Evolutionary conservation across 2,888 invertebrate species (phyloP), one percentile per base, ranked within the genome.

Genomic region (Spicauda simplicius): DNA sequence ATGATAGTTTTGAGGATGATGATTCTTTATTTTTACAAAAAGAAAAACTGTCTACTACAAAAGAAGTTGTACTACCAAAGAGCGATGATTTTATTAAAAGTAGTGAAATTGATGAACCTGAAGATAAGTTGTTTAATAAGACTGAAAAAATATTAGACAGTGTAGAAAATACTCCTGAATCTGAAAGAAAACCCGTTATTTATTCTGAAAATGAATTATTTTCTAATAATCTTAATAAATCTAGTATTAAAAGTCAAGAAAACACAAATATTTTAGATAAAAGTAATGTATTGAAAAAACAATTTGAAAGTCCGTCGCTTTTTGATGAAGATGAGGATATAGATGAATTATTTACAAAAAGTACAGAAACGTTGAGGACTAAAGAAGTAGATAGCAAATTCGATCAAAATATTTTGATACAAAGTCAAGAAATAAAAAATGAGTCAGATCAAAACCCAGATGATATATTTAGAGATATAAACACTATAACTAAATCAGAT

Each of bases 311-410:
- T 72, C 77, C 80, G 48, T 79, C 80, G 11, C 69, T 90, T 37
- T 88, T 89, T 76, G 85, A 81, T 73, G 86, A 88, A 64, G 85
- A 87, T 48, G 55, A 82, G 72, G 78, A 80, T 67, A 77, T 80
- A 57, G 77, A 78, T 58, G 66, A 84, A 6, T 83, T 83, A 69
- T 64, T 69, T 55, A 74, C 70, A 6, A 64, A 53, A 66, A 63
- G 14, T 55, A 57, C 45, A 4, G 45, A 10, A 52, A 66, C 8
- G 45, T 2, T 19, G 4, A 58, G 45, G 25, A 16, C 53, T 58
- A 64, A 64, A 14, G 56, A 30, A 7, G 48, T 50, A 18, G 18
- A 57, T 19, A 41, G 53, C 41, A 20, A n/a, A 52, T 3, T 2
- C 2, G 14, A 41, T 14, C 12, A 41, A 41, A 41, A 11, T 41